A percentile compares a stretch with the other conserved stretches of the same genome.
These are phyloP conservation scores for Calliphora vomitoria DNA, from an alignment of 2,888 invertebrate species.

Conservation along the genomic window DNA sequence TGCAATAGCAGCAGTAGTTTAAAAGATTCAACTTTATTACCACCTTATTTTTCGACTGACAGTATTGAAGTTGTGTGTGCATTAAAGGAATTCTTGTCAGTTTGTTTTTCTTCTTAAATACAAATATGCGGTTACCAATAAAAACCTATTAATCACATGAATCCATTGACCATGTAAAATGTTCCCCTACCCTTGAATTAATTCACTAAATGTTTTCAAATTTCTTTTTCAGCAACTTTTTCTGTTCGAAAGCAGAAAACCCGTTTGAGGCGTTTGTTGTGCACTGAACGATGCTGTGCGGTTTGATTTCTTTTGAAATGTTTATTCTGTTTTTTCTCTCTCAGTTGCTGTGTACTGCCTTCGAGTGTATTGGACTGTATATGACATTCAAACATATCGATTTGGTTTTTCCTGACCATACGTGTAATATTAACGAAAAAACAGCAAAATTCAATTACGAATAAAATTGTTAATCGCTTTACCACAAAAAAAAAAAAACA, in stretches of 20 bases:
- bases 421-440: slow-evolving; percentile 55
- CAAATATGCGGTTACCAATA: slow-evolving; percentile 28
- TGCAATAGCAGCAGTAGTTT: too few species aligned
- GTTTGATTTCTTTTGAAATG: slow-evolving; percentile 50
- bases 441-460: slow-evolving; percentile 81
- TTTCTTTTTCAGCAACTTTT: not conserved
- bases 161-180: slow-evolving; percentile 36
- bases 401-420: not conserved
- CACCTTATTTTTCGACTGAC: too few species aligned
- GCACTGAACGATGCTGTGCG: slow-evolving; percentile 8
- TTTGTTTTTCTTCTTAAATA: too few species aligned
- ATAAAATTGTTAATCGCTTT: slow-evolving; percentile 80
- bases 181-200: not conserved
- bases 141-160: slow-evolving; percentile 45
- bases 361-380: not conserved
- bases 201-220: not conserved
- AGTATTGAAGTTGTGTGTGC: too few species aligned
- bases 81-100: too few species aligned
- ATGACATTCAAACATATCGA: not conserved
- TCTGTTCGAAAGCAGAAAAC: slow-evolving; percentile 39
- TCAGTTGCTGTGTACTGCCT: not conserved
- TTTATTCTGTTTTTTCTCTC: not conserved
- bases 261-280: slow-evolving; percentile 43
- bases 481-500: slow-evolving; percentile 47
- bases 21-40: too few species aligned